phyloP scores from a whole-genome alignment of 2,113 vertebrate genomes.

The Muntiacus muntjak region DNA sequence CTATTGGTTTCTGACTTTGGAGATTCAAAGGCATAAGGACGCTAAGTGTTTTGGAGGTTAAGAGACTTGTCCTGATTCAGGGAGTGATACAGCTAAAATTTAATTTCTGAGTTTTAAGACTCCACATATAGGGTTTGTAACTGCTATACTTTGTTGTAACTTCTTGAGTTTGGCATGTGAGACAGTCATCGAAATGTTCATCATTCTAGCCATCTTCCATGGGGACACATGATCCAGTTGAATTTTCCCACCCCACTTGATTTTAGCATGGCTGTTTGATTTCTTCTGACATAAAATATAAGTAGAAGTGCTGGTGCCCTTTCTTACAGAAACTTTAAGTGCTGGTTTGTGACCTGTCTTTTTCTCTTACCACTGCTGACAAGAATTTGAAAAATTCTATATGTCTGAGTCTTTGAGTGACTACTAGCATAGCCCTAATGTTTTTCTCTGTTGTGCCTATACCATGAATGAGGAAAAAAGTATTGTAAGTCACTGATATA shows the following conservation, averaged over 20 bases:
- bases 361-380: neutral
- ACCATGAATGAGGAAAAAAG: neutral
- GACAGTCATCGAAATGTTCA: neutral
- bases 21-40: neutral
- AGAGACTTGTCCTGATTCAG: neutral
- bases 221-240: neutral
- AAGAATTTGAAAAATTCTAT: neutral
- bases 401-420: neutral
- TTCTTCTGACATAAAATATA: neutral
- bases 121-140: neutral
- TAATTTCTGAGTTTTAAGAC: neutral
- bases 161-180: neutral
- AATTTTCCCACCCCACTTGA: neutral
- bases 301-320: neutral
- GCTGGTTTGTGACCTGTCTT: neutral
- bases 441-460: neutral
- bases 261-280: neutral
- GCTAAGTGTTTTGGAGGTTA: neutral
- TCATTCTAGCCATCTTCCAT: neutral
- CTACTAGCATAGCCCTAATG: neutral
- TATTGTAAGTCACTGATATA: neutral
- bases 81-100: neutral
- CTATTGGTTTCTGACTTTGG: neutral
- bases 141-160: neutral
- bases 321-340: neutral